Evolutionary conservation across 2,888 invertebrate genomes (phyloP).

Genomic region (Platynereis dumerilii): DNA sequence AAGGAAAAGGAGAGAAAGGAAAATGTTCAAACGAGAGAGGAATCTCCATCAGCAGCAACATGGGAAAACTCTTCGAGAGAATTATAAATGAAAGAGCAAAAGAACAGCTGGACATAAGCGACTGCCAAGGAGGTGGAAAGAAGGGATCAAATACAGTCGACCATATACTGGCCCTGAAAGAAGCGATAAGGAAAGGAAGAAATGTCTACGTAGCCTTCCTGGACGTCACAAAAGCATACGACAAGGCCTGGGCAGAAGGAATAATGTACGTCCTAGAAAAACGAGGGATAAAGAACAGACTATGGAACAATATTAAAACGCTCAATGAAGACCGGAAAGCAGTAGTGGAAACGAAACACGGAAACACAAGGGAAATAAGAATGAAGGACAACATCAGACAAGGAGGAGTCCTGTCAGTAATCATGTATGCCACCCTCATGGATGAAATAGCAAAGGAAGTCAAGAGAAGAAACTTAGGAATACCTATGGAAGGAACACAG

Average conservation of each 20-base stretch:
- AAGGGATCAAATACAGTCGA: too few species aligned
- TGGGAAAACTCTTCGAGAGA: neutral
- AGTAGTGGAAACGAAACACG: neutral
- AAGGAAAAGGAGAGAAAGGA: too few species aligned
- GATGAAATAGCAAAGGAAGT: conserved; percentile 11
- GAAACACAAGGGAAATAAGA: neutral
- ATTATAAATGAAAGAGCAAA: too few species aligned
- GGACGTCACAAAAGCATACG: conserved; percentile 14
- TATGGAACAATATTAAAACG: neutral
- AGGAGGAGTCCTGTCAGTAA: conserved; percentile 11
- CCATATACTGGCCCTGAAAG: too few species aligned
- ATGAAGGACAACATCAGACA: conserved; percentile 12
- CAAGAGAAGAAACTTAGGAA: neutral
- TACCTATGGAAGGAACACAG: neutral
- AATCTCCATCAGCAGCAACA: conserved; percentile 4
- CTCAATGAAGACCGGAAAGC: neutral
- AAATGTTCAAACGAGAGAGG: too few species aligned
- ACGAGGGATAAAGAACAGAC: neutral
- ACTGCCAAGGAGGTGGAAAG: neutral
- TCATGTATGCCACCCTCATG: conserved; percentile 2
- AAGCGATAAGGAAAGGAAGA: neutral
- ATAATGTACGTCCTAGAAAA: conserved; percentile 8
- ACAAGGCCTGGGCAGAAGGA: too few species aligned
- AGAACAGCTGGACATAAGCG: conserved; percentile 4
- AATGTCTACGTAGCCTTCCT: conserved; percentile 7